A percentile compares a stretch with the other conserved stretches of the same genome.
phyloP scores from a whole-genome alignment of 1,140 invertebrate species.

The Epicauta chinensis region DNA sequence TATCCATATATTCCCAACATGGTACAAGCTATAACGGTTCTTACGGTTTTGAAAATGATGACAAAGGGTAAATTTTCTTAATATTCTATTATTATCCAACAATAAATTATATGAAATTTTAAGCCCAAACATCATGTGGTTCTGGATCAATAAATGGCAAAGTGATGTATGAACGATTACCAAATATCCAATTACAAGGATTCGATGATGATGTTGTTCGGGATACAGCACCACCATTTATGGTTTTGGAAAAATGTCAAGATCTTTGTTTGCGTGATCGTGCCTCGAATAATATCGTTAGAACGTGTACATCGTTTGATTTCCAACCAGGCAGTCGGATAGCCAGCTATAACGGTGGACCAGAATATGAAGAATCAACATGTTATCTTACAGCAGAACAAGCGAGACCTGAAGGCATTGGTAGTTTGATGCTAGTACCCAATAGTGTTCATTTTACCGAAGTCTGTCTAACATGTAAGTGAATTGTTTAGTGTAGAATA shows the following conservation, averaged over 20 bases:
- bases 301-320: constrained; percentile 79
- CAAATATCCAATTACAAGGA: constrained; percentile 80
- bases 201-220: constrained; percentile 82
- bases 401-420: constrained; percentile 76
- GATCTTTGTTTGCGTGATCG: constrained; percentile 78
- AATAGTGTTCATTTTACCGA: constrained; percentile 85
- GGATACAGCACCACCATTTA: constrained; percentile 73
- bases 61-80: constrained; percentile 63
- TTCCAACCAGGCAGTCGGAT: constrained; percentile 82
- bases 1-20: constrained; percentile 56
- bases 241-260: constrained; percentile 78
- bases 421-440: constrained; percentile 75
- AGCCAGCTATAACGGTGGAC: constrained; percentile 69
- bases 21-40: constrained; percentile 77
- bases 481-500: background rate
- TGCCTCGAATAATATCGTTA: constrained; percentile 69
- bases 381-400: constrained; percentile 82
- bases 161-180: constrained; percentile 80
- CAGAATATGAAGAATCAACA: constrained; percentile 85
- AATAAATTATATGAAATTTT: constrained; percentile 26
- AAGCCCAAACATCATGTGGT: constrained; percentile 86
- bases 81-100: too few species aligned
- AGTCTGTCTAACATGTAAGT: constrained; percentile 82
- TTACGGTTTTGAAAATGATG: constrained; percentile 74
- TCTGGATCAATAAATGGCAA: constrained; percentile 67